Base-by-base conservation (phyloP, 2,113 vertebrate genomes). In the Tragulus kanchil region DNA sequence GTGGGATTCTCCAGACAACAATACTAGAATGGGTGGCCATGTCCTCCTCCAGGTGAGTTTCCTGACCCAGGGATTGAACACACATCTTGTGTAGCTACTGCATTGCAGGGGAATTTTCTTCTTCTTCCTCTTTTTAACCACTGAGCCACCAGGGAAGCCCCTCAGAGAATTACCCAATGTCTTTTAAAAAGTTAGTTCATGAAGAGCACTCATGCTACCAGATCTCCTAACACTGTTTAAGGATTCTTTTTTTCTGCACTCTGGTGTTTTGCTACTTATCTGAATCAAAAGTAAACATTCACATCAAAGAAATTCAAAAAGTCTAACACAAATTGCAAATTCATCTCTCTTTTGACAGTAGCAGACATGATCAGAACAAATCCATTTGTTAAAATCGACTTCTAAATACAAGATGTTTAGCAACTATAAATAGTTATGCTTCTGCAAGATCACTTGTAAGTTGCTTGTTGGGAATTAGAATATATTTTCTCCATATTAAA, bases 401-500 rank as follows among this genome's bases (percentile, higher is more conserved):
- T 94, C 54, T 69, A 73, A 71, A 85, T 71, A 75, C 6, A 85
- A 85, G 36, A 69, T 48, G 64, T 45, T 67, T 48, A 79, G 65
- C 15, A 89, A 45, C 45, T 25, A 36, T 3, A 79, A 48, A 90
- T 28, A 77, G 85, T 13, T 73, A 15, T 11, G n/a, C 52, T 89
- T 94, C 93, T 75, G 50, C 23, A 81, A 81, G 94, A 50, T 61
- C 15, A 65, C 36, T 73, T 79, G 13, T 52, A 36, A 56, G 28
- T 50, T 77, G 36, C 64, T 77, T 89, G 54, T 58, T 42, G 73
- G 23, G 45, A 93, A 89, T 19, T 82, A 19, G 36, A 45, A 31
- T 62, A 15, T 61, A 81, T 96, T 81, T 96, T 86, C 56, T 90
- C 36, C 36, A 50, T 48, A 84, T 59, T 71, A 89, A 93, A 88